Conservation (phyloP, 2,113 vertebrate species). For the Anolis sagrei region DNA sequence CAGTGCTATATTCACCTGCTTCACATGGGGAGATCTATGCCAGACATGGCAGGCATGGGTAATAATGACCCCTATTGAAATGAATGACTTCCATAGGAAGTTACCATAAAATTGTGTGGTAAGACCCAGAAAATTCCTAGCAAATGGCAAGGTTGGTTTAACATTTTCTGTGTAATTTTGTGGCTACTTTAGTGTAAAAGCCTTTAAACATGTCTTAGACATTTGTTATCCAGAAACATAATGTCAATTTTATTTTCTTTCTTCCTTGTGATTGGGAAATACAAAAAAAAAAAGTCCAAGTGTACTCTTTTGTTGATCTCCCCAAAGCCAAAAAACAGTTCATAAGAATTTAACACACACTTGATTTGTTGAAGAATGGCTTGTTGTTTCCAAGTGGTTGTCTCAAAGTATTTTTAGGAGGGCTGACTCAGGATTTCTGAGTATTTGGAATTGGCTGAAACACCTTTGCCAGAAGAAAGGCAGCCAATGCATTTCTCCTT, state of each 20-base stretch:
- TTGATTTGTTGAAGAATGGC: conserved; percentile 13
- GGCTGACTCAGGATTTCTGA: conserved; percentile 35
- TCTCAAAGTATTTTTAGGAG: conserved; percentile 32
- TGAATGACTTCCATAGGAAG: too few species aligned
- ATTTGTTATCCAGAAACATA: not conserved
- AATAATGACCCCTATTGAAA: too few species aligned
- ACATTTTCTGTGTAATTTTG: conserved; percentile 13
- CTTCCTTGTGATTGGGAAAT: conserved; percentile 11
- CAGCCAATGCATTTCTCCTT: not conserved
- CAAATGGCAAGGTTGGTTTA: conserved; percentile 1
- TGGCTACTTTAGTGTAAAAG: not conserved
- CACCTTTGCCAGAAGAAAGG: not conserved
- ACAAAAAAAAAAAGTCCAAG: not conserved
- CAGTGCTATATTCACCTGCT: too few species aligned
- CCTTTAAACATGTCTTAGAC: not conserved
- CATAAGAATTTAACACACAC: conserved; percentile 20
- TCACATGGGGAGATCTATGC: too few species aligned
- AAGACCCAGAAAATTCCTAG: not conserved
- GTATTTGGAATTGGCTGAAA: conserved; percentile 25
- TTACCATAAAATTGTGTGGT: too few species aligned
- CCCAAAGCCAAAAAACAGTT: not conserved
- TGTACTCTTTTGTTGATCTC: conserved; percentile 13
- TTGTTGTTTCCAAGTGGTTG: conserved; percentile 34
- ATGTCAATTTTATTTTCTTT: not conserved
- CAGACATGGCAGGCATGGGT: too few species aligned